These are phyloP conservation scores for Carapus acus DNA, from an alignment of 2,797 vertebrate genomes.

Conservation along the genomic window DNA sequence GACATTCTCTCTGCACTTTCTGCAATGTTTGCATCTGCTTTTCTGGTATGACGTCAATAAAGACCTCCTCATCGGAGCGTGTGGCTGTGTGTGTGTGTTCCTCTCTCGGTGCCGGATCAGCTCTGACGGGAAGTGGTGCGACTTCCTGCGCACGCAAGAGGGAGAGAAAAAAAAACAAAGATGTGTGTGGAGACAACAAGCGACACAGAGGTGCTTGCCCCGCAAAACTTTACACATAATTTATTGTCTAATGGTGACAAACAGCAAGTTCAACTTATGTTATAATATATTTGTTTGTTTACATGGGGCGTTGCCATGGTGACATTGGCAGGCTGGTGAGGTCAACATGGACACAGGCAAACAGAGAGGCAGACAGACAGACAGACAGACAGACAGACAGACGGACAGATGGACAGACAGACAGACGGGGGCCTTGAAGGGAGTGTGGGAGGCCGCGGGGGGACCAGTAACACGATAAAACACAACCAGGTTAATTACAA, in stretches of 20 bases:
- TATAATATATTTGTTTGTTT: conserved; percentile 23
- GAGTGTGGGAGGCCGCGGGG: no score
- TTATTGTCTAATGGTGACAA: conserved; percentile 32
- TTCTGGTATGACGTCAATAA: neutral
- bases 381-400: conserved; percentile 28
- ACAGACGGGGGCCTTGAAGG: no score
- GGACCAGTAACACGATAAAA: no score
- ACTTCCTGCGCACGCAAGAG: conserved; percentile 65
- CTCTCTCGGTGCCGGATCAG: no score
- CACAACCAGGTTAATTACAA: conserved; percentile 7
- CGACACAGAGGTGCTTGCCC: conserved; percentile 17
- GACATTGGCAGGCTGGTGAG: conserved; percentile 17
- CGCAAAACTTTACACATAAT: conserved; percentile 26
- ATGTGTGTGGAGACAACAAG: neutral
- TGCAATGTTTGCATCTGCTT: no score
- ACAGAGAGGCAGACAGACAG: conserved; percentile 30
- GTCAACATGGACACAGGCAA: conserved; percentile 24
- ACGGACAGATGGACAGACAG: no score
- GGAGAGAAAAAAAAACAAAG: conserved; percentile 13
- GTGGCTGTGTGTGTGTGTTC: no score
- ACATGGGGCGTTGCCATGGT: conserved; percentile 24
- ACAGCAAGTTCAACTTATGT: conserved; percentile 23
- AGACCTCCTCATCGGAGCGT: no score
- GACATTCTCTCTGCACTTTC: no score
- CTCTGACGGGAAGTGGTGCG: conserved; percentile 54